phyloP scores from a whole-genome alignment of 1,140 invertebrate genomes.

The Ceratitis capitata region DNA sequence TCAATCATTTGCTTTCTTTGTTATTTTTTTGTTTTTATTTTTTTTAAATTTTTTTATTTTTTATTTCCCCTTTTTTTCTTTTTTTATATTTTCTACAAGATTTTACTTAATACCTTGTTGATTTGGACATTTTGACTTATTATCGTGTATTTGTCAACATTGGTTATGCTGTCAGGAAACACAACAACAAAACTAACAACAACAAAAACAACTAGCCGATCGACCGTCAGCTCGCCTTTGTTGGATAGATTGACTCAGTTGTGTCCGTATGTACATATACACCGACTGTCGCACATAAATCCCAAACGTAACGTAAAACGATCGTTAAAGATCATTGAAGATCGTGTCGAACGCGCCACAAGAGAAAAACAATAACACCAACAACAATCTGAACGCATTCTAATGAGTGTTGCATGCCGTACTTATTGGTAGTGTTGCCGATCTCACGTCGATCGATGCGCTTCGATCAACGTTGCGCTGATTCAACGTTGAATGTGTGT shows the following conservation, averaged over 20 bases:
- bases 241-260: not conserved
- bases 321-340: constrained; percentile 36
- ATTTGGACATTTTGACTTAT: constrained; percentile 47
- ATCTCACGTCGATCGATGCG: constrained; percentile 26
- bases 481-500: no score
- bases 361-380: not conserved
- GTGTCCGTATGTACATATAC: not conserved
- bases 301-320: not conserved
- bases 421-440: not conserved
- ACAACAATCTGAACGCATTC: not conserved
- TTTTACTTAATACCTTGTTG: constrained; percentile 24
- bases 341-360: constrained; percentile 19
- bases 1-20: not conserved
- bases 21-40: not conserved
- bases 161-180: constrained; percentile 43
- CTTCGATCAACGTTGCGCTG: constrained; percentile 22
- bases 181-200: not conserved
- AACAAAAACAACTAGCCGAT: no score
- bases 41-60: not conserved
- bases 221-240: no score
- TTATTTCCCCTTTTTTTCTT: not conserved
- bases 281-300: constrained; percentile 28
- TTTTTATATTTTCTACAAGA: not conserved
- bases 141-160: constrained; percentile 47
- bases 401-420: not conserved